Conservation (phyloP, 2,113 vertebrate genomes). For the Laterallus jamaicensis region DNA sequence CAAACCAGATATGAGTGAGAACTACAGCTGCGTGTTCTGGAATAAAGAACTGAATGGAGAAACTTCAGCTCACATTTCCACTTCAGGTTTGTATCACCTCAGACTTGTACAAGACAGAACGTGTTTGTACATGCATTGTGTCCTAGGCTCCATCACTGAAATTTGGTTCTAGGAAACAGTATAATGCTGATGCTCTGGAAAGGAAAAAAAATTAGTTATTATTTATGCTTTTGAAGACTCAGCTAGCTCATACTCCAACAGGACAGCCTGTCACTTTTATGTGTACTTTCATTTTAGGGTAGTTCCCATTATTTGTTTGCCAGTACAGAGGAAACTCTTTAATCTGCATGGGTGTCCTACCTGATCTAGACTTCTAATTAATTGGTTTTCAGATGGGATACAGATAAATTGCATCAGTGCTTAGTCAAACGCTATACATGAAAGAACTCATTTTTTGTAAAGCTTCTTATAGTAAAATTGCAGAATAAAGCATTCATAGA, state of each 20-base stretch:
- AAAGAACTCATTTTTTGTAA: background rate
- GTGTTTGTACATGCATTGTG: background rate
- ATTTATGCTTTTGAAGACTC: background rate
- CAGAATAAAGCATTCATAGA: background rate
- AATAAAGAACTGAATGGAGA: constrained; percentile 45
- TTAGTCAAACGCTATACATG: background rate
- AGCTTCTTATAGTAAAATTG: background rate
- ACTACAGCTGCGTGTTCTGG: constrained; percentile 81
- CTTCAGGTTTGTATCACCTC: constrained; percentile 12
- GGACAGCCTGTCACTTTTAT: background rate
- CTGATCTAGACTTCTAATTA: background rate
- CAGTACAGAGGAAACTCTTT: background rate
- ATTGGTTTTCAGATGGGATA: background rate
- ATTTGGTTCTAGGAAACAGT: background rate
- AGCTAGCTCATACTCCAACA: background rate
- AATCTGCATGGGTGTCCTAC: background rate
- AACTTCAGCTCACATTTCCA: constrained; percentile 42
- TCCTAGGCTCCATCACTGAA: background rate
- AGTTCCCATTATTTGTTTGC: background rate
- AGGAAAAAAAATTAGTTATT: background rate
- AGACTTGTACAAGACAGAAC: background rate
- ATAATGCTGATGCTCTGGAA: background rate
- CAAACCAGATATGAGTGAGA: constrained; percentile 59
- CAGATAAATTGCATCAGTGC: background rate
- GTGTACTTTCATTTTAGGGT: background rate